A percentile compares a stretch with the other conserved stretches of the same genome.
These are phyloP conservation scores for Oryzias melastigma DNA, from an alignment of 2,113 vertebrate species.

Conservation along the genomic window DNA sequence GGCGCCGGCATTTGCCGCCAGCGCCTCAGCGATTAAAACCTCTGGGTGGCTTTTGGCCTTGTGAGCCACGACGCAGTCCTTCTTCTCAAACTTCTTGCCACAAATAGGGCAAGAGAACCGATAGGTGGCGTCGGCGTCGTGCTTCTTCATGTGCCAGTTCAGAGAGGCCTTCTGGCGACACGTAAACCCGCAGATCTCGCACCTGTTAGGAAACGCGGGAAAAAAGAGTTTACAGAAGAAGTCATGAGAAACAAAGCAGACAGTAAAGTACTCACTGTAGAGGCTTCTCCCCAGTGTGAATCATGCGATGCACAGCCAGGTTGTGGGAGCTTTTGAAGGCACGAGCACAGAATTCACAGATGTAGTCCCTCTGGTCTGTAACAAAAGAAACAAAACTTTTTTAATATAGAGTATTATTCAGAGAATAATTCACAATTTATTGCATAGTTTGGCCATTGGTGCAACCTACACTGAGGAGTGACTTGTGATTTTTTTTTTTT, in stretches of 20 bases:
- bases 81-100: constrained; percentile 98
- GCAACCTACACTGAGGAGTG: too few relatives aligned
- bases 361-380: constrained; percentile 95
- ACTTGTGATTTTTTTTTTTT: too few relatives aligned
- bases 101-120: constrained; percentile 98
- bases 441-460: too few relatives aligned
- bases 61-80: constrained; percentile 97
- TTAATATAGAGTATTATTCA: too few relatives aligned
- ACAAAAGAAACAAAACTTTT: constrained; percentile 12
- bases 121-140: constrained; percentile 94
- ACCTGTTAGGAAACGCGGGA: constrained; percentile 72
- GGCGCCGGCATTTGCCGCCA: constrained; percentile 93
- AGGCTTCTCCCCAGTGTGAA: constrained; percentile 97
- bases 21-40: constrained; percentile 94
- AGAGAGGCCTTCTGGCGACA: constrained; percentile 98
- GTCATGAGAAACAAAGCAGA: neutral
- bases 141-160: constrained; percentile 99
- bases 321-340: constrained; percentile 99
- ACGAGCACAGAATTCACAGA: constrained; percentile 97
- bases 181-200: constrained; percentile 98
- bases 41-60: constrained; percentile 98
- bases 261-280: constrained; percentile 86
- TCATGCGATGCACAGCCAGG: constrained; percentile 97
- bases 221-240: neutral
- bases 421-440: too few relatives aligned